Conservation (phyloP, 2,888 invertebrate species). For the Phrixothrix hirtus region DNA sequence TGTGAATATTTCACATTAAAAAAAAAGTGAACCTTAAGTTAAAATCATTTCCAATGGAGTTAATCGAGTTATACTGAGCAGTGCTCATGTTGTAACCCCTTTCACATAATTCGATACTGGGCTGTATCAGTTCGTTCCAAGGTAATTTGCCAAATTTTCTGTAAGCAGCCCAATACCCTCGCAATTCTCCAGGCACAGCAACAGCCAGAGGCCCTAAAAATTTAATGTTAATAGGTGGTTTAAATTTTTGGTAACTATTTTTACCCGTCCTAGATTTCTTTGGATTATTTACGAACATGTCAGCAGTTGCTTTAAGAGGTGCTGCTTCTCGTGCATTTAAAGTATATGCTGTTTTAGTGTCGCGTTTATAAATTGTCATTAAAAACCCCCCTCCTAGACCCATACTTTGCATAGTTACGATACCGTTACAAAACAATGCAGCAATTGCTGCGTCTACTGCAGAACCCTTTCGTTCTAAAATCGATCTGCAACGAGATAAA, state of each 20-base stretch:
- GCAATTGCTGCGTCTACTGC: constrained; percentile 85
- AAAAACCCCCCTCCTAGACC: constrained; percentile 87
- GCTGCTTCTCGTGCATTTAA: constrained; percentile 77
- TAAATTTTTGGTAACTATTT: not conserved
- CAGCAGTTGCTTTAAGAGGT: constrained; percentile 63
- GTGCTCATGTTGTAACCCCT: constrained; percentile 68
- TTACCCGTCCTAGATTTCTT: constrained; percentile 6
- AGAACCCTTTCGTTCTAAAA: constrained; percentile 61
- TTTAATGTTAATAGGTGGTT: no score
- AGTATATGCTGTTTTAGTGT: constrained; percentile 60
- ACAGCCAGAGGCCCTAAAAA: constrained; percentile 66
- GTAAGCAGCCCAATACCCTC: constrained; percentile 79
- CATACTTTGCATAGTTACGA: constrained; percentile 78
- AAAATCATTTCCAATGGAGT: constrained; percentile 53
- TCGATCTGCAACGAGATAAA: no score
- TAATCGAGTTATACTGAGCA: constrained; percentile 60
- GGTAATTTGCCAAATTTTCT: constrained; percentile 70
- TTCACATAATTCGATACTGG: constrained; percentile 71
- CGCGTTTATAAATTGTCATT: constrained; percentile 74
- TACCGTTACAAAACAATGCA: constrained; percentile 78
- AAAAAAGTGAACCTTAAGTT: constrained; percentile 65
- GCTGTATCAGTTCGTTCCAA: constrained; percentile 78
- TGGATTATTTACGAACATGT: constrained; percentile 63
- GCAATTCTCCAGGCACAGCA: constrained; percentile 84
- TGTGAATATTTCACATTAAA: no score